phyloP scores from a whole-genome alignment of 2,113 vertebrate species.

The Herpetotheres cachinnans region DNA sequence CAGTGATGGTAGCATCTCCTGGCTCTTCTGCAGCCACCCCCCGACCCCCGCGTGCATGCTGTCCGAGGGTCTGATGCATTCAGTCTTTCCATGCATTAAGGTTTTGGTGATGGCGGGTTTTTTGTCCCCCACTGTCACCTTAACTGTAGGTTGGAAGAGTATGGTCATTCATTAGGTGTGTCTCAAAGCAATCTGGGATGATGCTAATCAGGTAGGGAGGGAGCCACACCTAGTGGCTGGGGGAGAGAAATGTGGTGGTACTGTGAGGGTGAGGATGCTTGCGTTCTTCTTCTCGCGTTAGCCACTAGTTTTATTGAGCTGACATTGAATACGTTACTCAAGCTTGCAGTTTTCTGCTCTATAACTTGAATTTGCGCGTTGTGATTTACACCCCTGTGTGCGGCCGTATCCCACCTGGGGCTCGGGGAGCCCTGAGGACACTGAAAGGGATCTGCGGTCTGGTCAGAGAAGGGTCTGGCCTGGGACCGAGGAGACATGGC shows the following conservation, averaged over 20 bases:
- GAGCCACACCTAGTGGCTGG: background rate
- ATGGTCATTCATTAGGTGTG: background rate
- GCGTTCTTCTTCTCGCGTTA: background rate
- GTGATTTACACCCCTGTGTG: background rate
- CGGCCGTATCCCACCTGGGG: background rate
- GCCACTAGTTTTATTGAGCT: background rate
- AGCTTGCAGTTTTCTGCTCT: background rate
- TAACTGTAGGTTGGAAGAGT: background rate
- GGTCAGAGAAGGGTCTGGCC: background rate
- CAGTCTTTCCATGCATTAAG: background rate
- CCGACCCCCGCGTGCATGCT: fast-evolving
- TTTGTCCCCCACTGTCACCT: background rate
- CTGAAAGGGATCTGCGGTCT: background rate
- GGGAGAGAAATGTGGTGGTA: background rate
- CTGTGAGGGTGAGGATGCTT: background rate
- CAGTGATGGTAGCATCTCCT: background rate
- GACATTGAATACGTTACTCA: background rate
- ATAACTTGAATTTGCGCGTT: background rate
- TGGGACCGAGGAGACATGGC: background rate
- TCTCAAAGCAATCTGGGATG: background rate
- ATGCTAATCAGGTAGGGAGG: background rate
- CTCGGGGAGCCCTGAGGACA: background rate
- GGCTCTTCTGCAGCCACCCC: too few species aligned
- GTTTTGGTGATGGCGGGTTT: background rate
- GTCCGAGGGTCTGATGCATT: background rate